Evolutionary conservation across 2,113 vertebrate species (phyloP).

Genomic region (Ailuropoda melanoleuca): DNA sequence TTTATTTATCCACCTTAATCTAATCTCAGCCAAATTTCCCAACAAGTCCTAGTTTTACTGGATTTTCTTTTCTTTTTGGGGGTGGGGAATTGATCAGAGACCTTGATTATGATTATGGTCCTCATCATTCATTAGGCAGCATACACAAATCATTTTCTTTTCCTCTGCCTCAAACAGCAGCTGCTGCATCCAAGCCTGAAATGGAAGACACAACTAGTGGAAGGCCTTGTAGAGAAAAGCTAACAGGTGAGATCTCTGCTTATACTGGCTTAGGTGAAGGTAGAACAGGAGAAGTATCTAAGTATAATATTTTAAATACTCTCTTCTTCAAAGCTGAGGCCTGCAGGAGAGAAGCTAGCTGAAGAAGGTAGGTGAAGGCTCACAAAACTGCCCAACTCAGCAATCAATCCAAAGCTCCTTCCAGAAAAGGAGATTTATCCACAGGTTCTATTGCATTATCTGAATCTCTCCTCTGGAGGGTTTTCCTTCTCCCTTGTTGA

Average conservation of each 20-base stretch:
- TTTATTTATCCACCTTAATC: background rate
- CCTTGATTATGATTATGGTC: constrained; percentile 15
- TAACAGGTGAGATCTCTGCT: background rate
- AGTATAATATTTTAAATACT: background rate
- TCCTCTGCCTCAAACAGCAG: background rate
- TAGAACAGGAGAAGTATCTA: background rate
- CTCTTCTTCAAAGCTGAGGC: background rate
- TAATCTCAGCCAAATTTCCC: background rate
- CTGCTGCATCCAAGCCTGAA: background rate
- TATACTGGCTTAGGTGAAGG: background rate
- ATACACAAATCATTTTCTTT: background rate
- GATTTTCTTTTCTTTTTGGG: background rate
- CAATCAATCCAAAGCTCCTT: constrained; percentile 85
- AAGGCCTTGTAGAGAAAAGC: constrained; percentile 50
- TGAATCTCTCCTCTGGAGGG: constrained; percentile 95
- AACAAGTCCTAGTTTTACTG: background rate
- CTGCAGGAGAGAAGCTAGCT: background rate
- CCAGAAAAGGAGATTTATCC: constrained; percentile 97
- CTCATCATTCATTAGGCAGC: background rate
- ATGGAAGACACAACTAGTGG: constrained; percentile 42
- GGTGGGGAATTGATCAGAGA: background rate
- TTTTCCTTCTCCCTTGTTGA: constrained; percentile 97
- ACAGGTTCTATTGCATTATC: constrained; percentile 96
- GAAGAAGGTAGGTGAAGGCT: background rate
- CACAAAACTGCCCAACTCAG: background rate